Conservation (phyloP, 2,888 invertebrate genomes). For the Agriopis marginaria region DNA sequence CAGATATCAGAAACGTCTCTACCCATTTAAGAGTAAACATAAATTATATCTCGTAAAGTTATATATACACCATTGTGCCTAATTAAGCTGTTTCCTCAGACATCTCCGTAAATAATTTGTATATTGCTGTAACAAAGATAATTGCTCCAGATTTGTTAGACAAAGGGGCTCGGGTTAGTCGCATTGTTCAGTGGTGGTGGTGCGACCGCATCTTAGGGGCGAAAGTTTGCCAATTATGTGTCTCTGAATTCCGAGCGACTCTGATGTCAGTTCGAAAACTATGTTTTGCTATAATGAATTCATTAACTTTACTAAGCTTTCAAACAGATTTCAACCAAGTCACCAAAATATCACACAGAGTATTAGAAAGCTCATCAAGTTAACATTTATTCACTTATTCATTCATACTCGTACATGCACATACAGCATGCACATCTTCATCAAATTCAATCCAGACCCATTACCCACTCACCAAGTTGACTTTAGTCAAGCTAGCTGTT, state of each 20-base stretch:
- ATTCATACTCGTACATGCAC: no score
- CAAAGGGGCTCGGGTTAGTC: constrained; percentile 33
- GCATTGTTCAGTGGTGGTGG: constrained; percentile 38
- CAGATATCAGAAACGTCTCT: no score
- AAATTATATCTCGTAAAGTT: background rate
- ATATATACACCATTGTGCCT: constrained; percentile 3
- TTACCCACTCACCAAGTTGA: no score
- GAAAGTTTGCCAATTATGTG: constrained; percentile 56
- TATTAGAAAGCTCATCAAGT: no score
- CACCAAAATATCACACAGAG: no score
- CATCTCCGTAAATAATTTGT: constrained; percentile 26
- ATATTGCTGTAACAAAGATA: constrained; percentile 30
- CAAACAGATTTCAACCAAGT: background rate
- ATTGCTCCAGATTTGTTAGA: constrained; percentile 40
- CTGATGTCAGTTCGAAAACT: constrained; percentile 42
- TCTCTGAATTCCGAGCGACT: constrained; percentile 37
- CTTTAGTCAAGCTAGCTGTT: no score
- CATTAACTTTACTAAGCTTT: no score
- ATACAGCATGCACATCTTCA: no score
- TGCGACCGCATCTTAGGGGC: constrained; percentile 33
- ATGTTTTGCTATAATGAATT: constrained; percentile 17
- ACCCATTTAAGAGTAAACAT: background rate
- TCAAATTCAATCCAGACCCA: no score
- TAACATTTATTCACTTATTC: no score
- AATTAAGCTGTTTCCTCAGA: constrained; percentile 21